phyloP scores from a whole-genome alignment of 2,888 invertebrate genomes.

The Aspidiotus rigidus region DNA sequence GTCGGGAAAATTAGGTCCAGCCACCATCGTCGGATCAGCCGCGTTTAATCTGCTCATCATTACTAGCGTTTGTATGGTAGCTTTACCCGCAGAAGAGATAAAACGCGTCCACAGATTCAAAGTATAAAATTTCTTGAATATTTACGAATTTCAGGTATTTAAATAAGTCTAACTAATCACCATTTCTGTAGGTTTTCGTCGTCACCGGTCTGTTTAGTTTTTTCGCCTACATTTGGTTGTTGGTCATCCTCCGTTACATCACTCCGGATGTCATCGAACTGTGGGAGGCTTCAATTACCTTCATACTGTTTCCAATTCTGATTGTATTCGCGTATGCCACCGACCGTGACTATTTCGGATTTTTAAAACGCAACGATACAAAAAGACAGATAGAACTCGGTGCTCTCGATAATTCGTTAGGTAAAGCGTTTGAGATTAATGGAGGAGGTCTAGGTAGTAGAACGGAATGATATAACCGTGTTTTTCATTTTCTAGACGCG shows the following conservation, averaged over 20 bases:
- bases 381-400: conserved; percentile 46
- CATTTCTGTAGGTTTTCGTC: conserved; percentile 44
- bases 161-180: neutral
- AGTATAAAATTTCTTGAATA: conserved; percentile 12
- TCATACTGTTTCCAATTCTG: conserved; percentile 50
- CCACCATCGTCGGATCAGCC: conserved; percentile 97
- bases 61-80: conserved; percentile 83
- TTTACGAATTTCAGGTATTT: neutral
- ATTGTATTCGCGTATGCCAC: conserved; percentile 49
- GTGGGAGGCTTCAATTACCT: conserved; percentile 52
- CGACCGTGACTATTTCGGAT: conserved; percentile 46
- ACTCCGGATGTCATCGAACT: conserved; percentile 46
- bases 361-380: conserved; percentile 41
- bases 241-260: conserved; percentile 45
- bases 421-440: neutral
- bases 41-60: conserved; percentile 98
- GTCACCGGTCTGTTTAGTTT: conserved; percentile 46
- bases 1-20: conserved; percentile 94
- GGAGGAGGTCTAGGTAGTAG: neutral
- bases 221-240: conserved; percentile 53
- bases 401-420: conserved; percentile 38
- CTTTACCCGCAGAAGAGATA: conserved; percentile 59
- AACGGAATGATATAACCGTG: neutral
- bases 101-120: conserved; percentile 35
- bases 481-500: conserved; percentile 10